Evolutionary conservation across 1,140 invertebrate species (phyloP).

Genomic region (Zaprionus nigranus): DNA sequence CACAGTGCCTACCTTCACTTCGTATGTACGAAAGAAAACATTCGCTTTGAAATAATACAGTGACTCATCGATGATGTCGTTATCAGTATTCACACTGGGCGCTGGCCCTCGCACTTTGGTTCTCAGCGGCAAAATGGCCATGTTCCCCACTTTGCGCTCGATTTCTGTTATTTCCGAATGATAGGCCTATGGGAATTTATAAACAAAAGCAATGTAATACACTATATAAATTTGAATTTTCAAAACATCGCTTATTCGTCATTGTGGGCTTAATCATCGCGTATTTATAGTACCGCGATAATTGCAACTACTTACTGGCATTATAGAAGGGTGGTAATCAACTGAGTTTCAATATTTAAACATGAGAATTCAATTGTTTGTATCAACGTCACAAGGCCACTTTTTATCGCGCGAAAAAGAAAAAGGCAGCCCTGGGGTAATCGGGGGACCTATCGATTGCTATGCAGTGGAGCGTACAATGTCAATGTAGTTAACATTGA

Average conservation of each 20-base stretch:
- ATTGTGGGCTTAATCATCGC: not conserved
- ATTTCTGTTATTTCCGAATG: conserved; percentile 94
- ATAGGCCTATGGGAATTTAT: conserved; percentile 90
- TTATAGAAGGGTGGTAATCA: conserved; percentile 25
- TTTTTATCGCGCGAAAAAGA: conserved; percentile 6
- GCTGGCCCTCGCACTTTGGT: conserved; percentile 95
- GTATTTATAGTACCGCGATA: not conserved
- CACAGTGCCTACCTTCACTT: conserved; percentile 93
- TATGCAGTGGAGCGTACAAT: not conserved
- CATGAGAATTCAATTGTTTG: conserved; percentile 34
- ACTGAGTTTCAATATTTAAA: conserved; percentile 32
- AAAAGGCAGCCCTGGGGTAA: conserved; percentile 15
- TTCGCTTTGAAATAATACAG: conserved; percentile 99
- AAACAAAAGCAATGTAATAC: conserved; percentile 38
- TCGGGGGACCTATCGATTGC: conserved; percentile 23
- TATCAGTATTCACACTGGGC: conserved; percentile 88
- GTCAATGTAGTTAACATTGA: not conserved
- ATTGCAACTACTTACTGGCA: conserved; percentile 39
- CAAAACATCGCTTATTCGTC: conserved; percentile 8
- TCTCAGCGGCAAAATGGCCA: conserved; percentile 95
- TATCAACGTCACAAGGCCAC: conserved; percentile 17
- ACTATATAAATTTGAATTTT: conserved; percentile 22
- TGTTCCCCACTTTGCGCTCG: conserved; percentile 93
- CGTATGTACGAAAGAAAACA: conserved; percentile 99
- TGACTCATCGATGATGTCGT: conserved; percentile 99